phyloP scores from a whole-genome alignment of 2,797 vertebrate genomes.

The Oreochromis grahami region DNA sequence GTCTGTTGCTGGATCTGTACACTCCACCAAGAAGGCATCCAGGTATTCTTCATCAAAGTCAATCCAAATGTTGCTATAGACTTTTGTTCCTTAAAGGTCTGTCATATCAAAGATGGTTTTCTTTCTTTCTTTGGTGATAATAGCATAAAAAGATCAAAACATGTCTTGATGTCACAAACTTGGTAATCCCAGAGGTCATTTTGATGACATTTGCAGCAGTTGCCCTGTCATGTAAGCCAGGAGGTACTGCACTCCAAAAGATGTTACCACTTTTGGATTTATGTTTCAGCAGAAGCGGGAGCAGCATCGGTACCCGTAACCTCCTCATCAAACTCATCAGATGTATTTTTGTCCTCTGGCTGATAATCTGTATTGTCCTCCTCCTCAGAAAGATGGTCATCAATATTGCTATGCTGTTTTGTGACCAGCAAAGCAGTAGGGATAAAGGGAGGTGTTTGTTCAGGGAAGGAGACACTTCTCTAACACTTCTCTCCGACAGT shows the following conservation, averaged over 20 bases:
- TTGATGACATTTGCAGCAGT: not conserved
- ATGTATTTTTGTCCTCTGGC: not conserved
- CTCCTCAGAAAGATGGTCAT: not conserved
- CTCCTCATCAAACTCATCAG: not conserved
- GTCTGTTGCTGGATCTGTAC: not conserved
- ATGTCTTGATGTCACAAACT: not conserved
- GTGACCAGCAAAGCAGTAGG: not conserved
- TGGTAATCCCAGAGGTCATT: not conserved
- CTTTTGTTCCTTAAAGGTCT: not conserved
- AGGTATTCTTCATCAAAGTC: not conserved
- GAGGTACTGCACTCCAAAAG: not conserved
- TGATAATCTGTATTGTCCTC: not conserved
- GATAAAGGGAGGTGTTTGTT: not conserved
- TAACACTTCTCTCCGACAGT: not conserved
- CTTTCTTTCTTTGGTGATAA: not conserved
- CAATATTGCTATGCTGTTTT: not conserved
- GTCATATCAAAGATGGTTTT: not conserved
- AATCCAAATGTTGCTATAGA: not conserved
- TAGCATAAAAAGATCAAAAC: not conserved
- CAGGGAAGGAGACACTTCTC: not conserved
- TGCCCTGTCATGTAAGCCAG: not conserved
- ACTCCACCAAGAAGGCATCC: not conserved
- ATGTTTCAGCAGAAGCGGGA: not conserved
- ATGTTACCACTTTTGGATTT: not conserved
- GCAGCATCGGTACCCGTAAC: not conserved